Conservation (phyloP, 2,797 vertebrate genomes). For the Myotis myotis region DNA sequence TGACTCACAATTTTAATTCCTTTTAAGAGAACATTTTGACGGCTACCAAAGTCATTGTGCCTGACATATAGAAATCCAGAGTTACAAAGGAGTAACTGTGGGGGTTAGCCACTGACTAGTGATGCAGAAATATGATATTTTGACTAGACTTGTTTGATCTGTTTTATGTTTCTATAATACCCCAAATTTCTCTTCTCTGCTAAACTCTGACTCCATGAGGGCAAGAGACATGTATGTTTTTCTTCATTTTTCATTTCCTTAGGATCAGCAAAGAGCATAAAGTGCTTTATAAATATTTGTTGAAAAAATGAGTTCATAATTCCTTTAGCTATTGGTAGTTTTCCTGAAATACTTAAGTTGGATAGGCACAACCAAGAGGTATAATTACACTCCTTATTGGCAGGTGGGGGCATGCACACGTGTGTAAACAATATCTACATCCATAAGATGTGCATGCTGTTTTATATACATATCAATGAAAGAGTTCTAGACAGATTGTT, state of each 20-base stretch:
- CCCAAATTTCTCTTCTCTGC: neutral
- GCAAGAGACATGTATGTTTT: neutral
- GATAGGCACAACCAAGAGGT: neutral
- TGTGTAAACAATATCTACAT: neutral
- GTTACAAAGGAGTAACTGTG: neutral
- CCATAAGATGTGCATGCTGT: neutral
- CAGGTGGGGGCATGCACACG: neutral
- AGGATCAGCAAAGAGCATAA: neutral
- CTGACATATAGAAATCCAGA: neutral
- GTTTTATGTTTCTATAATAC: neutral
- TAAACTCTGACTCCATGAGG: neutral
- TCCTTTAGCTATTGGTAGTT: neutral
- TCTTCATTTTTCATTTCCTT: neutral
- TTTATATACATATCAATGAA: neutral
- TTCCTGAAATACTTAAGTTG: neutral
- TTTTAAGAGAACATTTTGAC: neutral
- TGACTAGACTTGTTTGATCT: neutral
- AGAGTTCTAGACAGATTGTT: slow-evolving; percentile 51
- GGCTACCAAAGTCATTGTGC: neutral
- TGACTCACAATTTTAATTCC: neutral
- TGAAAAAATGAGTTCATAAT: neutral
- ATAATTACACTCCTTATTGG: neutral
- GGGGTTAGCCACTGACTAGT: neutral
- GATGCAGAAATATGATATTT: neutral
- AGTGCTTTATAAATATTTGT: slow-evolving; percentile 16